Conservation (phyloP, 2,888 invertebrate genomes). For the Fissipunctia ypsillon region DNA sequence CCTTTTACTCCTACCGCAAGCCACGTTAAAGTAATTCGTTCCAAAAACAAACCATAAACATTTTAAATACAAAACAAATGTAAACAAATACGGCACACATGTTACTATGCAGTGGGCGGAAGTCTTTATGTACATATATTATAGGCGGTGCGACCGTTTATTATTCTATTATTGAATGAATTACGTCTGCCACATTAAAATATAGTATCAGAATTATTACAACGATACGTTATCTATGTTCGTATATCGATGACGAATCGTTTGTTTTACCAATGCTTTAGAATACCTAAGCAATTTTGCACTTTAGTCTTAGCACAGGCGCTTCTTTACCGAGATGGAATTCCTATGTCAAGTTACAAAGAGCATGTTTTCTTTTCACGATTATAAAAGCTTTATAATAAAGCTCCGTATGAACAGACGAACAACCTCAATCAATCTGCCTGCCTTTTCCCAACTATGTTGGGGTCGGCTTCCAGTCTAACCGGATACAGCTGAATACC, state of each 20-base stretch:
- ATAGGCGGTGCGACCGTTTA: neutral
- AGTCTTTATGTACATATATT: slow-evolving; percentile 28
- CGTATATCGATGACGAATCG: neutral
- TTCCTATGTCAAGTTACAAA: too few species aligned
- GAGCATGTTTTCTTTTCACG: too few species aligned
- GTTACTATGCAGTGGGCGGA: slow-evolving; percentile 45
- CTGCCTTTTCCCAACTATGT: too few species aligned
- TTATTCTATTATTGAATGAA: slow-evolving; percentile 27
- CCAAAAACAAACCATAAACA: neutral
- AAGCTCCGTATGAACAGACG: too few species aligned
- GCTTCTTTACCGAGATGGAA: too few species aligned
- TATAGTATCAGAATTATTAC: slow-evolving; percentile 23
- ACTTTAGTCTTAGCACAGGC: too few species aligned
- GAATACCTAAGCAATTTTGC: neutral
- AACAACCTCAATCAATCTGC: too few species aligned
- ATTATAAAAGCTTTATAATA: too few species aligned
- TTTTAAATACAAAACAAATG: neutral
- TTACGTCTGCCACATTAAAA: slow-evolving; percentile 4
- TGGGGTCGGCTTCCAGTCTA: too few species aligned
- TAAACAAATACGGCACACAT: slow-evolving; percentile 16
- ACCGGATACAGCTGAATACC: too few species aligned
- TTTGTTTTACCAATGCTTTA: neutral
- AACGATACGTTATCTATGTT: neutral
- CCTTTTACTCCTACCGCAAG: too few species aligned
- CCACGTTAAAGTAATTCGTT: too few species aligned